Base-by-base conservation (phyloP, 2,888 invertebrate species). In the Lamellibrachia satsuma region DNA sequence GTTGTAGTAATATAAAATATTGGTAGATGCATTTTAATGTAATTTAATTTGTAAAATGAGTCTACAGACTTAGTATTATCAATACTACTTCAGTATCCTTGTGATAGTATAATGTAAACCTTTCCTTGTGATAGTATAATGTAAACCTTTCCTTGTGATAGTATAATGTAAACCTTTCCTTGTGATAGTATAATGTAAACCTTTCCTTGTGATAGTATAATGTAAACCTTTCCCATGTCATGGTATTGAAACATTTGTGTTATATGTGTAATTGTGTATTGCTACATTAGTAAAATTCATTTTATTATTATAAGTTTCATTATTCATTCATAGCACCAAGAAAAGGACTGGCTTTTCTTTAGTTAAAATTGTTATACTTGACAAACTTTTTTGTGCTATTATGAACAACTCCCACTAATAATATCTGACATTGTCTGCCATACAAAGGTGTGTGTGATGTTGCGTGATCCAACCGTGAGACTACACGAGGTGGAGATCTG, bases 401-500 rank as follows among this genome's bases (percentile, higher is more conserved):
- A n/a, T 52, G 52, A n/a, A n/a, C 27, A 51, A 39, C 91, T 27
- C 7, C 39, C 52, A 52, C 8, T 9, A 39, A 52, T 22, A 51
- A 4, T 91, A 27, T 7, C 0, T 52, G 55, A 27, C 6, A 9
- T 27, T 9, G 52, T 27, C 52, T 91, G 52, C 15, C 52, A n/a
- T 94, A 94, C 96, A 6, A 94, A 98, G 97, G 98, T 98, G 94
- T 98, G 98, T 95, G 97, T 97, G 91, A 97, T 97, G 93, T 96
- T 98, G 90, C 97, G 97, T 90, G 97, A 98, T 95, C 97, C 97
- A 0, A 97, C 97, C 90, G 96, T 97, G 3, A 97, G 98, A 51
- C 97, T 98, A 1, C 97, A 97, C 95, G 97, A 98, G 96, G 97
- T 98, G 92, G 98, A 97, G 92, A 97, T 98, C 91, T 97, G 97